Evolutionary conservation across 2,797 vertebrate genomes (phyloP), one percentile per base, ranked within the genome.

Genomic region (Hypotaenidia okinawae): DNA sequence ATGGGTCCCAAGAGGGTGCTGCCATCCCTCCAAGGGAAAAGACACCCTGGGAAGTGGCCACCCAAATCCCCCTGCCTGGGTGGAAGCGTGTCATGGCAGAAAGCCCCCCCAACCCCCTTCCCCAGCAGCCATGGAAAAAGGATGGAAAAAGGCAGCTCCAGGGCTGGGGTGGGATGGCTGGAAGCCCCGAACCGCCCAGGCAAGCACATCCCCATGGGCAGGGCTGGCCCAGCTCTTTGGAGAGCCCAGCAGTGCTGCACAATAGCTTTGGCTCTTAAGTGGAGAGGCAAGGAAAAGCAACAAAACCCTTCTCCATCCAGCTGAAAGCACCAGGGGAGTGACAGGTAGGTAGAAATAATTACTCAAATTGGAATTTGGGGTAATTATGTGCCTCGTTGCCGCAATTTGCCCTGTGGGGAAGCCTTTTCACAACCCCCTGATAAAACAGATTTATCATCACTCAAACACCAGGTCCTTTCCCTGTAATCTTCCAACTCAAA

Each of bases 381-480:
- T 81, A 12, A 95, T 80, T 67, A 32, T 1, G 30, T 41, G 80
- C 80, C 8, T 43, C 43, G 0, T 63, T 76, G 64, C 89, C 14
- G 11, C 76, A 52, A n/a, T 84, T 70, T 90, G 52, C 92, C 80
- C 80, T 0, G 37, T 17, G 87, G 93, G 92, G 85, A 84, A 96
- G 22, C 83, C 84, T 95, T 91, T 93, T 43, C 79, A 82, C 78
- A 64, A 54, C 45, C 84, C 76, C 82, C 21, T 4, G 54, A 10
- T 51, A 69, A 78, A 89, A 9, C 23, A 78, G 89, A 58, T 85
- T 86, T 76, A 80, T 82, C 75, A 57, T 16, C 30, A 2, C 63
- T 82, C 45, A 67, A 88, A 24, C 79, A 70, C 76, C 59, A 2
- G 77, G 25, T 75, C 87, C 89, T 82, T 85, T 78, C 90, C 91